Evolutionary conservation across 2,113 vertebrate genomes (phyloP), one percentile per base, ranked within the genome.

Genomic region (Etia nguti): DNA sequence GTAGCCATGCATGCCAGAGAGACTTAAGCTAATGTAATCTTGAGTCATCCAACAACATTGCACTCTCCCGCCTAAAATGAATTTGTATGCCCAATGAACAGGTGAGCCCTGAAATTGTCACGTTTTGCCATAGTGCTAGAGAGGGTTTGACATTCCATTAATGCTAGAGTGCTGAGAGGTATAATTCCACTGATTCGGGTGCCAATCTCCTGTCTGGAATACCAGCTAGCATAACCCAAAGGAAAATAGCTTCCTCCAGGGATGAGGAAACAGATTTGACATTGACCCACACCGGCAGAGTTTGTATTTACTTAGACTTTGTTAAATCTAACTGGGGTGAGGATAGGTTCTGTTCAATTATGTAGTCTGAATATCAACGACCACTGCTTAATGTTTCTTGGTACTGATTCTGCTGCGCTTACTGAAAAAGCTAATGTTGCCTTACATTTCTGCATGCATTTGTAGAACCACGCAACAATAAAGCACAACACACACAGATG

Each of bases 21-120:
- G 91, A 91, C 88, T 95, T 89, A 90, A 92, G 81, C 90, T 89
- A 93, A 93, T 89, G 91, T 92, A 89, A 92, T 94, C 89, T 92
- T 60, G 83, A 92, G 86, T 91, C 93, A 90, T 87, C 92, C 91
- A 89, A 92, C 89, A 91, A 92, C 88, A 90, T 85, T 56, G 87
- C 90, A 60, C 90, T 81, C 80, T 86, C 59, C 86, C 43, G 8
- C 81, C 86, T 82, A 81, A 93, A 95, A 94, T 88, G 86, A 90
- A 93, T 93, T 91, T 92, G 84, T 91, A 90, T 85, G 93, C 84
- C 87, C 77, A 70, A 86, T 90, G 88, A 94, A 91, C 93, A 94
- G 91, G 90, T 93, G 86, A 90, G 90, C 88, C 46, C 83, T 38
- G 77, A 92, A 93, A 94, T 87, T 89, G 91, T 91, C 91, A 89